Evolutionary conservation across 2,888 invertebrate genomes (phyloP).

Genomic region (Eucriotettix oculatus): DNA sequence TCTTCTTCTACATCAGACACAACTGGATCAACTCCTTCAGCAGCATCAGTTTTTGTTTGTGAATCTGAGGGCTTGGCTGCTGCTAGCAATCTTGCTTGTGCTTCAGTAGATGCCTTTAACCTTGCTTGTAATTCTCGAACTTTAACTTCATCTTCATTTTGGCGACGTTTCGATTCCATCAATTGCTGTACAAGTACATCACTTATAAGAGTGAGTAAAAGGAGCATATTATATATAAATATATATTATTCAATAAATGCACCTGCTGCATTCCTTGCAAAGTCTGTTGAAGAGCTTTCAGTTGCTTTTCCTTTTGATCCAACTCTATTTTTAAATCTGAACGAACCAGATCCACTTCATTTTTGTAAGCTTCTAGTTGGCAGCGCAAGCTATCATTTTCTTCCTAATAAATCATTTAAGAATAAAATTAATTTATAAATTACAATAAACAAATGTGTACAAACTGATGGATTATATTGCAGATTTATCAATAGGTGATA

Average conservation of each 20-base stretch:
- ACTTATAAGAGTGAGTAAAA: neutral
- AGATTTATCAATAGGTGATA: no score
- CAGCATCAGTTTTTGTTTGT: neutral
- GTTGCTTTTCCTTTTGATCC: constrained; percentile 72
- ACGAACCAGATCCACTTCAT: constrained; percentile 78
- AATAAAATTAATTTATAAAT: neutral
- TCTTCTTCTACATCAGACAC: constrained; percentile 22
- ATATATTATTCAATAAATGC: neutral
- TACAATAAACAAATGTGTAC: neutral
- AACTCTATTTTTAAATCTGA: constrained; percentile 61
- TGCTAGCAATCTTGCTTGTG: neutral
- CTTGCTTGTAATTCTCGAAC: constrained; percentile 32
- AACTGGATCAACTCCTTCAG: constrained; percentile 10
- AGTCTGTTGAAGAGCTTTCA: constrained; percentile 52
- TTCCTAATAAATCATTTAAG: constrained; percentile 32
- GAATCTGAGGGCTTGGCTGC: neutral
- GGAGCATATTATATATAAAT: neutral
- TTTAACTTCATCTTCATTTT: constrained; percentile 34
- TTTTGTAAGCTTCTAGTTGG: constrained; percentile 84
- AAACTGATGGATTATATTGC: no score
- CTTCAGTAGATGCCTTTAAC: constrained; percentile 20
- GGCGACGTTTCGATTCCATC: constrained; percentile 35
- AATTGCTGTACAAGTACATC: constrained; percentile 25
- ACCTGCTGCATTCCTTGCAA: constrained; percentile 39
- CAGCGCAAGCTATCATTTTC: constrained; percentile 84